Evolutionary conservation across 1,140 invertebrate genomes (phyloP).

Genomic region (Leptinotarsa defecta): DNA sequence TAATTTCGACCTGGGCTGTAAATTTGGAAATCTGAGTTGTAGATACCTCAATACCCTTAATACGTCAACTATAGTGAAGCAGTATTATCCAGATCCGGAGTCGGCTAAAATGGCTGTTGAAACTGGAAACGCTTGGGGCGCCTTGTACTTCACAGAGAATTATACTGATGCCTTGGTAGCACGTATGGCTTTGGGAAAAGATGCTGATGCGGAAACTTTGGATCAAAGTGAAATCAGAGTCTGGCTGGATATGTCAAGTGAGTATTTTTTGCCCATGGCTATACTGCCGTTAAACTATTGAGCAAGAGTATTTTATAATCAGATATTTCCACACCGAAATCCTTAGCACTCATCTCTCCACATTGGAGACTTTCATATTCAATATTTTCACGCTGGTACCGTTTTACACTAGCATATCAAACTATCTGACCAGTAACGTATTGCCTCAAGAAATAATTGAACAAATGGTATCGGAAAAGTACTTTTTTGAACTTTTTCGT

Average conservation of each 20-base stretch:
- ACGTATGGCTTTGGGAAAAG: conserved; percentile 70
- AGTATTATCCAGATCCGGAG: conserved; percentile 70
- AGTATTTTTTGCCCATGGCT: conserved; percentile 52
- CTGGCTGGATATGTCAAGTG: conserved; percentile 90
- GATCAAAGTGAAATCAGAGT: conserved; percentile 75
- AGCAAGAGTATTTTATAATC: background rate
- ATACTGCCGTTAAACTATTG: no score
- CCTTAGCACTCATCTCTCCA: no score
- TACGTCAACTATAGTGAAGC: conserved; percentile 69
- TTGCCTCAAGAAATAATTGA: no score
- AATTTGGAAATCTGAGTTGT: conserved; percentile 73
- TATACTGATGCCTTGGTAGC: conserved; percentile 78
- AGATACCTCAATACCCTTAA: conserved; percentile 73
- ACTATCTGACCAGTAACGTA: no score
- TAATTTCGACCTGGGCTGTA: conserved; percentile 64
- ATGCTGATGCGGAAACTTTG: conserved; percentile 71
- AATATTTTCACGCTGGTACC: no score
- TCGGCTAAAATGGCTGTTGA: conserved; percentile 73
- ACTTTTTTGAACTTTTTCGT: no score
- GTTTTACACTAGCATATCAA: no score
- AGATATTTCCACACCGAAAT: no score
- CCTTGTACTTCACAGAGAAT: conserved; percentile 80
- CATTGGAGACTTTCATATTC: no score
- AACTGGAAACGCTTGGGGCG: conserved; percentile 79
- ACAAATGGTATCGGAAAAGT: no score